Evolutionary conservation across 2,888 invertebrate species (phyloP), one percentile per base, ranked within the genome.

Genomic region (Odontomyia ornata): DNA sequence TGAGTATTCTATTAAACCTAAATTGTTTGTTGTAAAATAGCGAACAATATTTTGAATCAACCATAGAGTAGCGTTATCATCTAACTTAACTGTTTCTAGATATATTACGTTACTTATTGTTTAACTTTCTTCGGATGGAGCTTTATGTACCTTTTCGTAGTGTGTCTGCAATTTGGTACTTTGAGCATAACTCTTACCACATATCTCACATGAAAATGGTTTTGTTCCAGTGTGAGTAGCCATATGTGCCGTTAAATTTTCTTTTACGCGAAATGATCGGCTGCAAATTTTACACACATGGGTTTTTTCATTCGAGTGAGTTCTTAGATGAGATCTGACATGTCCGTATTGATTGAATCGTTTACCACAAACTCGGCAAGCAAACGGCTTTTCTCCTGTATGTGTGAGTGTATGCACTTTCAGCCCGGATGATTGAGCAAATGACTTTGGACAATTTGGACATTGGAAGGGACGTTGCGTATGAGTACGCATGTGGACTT

Each of bases 361-460:
- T 65, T 79, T 79, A 15, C 65, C 62, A 47, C 85, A 85, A 64
- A 82, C 81, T 0, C 77, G 80, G 52, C 85, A 85, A 1, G 77
- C 77, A 21, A 81, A 85, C 7, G 86, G 85, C 72, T 84, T 84
- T 77, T 84, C 84, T 0, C 86, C 86, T 3, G 84, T 85, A 76
- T 85, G 86, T 15, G 83, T 84, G 75, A 85, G 77, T 15, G 81
- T 80, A 27, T 85, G 85, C 0, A 84, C 83, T 46, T 65, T 82
- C 1, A 85, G 79, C 11, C 77, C 77, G 47, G 79, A 78, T 1
- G 71, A 18, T 57, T 79, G 79, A 13, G 78, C 52, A 72, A 79
- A 79, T 0, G 78, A 28, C 43, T 78, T 79, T 4, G 65, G 65
- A 25, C 79, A 79, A 43, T 57, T 56, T n/a, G 69, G n/a, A 47